phyloP scores from a whole-genome alignment of 1,140 invertebrate species.

The Bombus confusus region DNA sequence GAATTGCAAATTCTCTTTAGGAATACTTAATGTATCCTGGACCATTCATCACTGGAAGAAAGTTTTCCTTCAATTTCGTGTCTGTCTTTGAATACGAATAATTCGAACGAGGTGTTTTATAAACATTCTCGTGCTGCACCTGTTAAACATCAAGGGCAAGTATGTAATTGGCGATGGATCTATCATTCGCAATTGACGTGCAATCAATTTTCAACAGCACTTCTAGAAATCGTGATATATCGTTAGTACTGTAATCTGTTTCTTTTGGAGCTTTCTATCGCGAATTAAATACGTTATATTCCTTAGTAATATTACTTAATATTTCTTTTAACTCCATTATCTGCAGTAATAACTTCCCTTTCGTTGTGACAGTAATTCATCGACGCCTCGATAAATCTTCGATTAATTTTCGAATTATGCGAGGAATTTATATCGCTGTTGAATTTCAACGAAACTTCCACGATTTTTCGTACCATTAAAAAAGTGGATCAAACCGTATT shows the following conservation, averaged over 20 bases:
- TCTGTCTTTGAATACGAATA: not conserved
- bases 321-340: not conserved
- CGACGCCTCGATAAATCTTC: not conserved
- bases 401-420: not conserved
- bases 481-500: no score
- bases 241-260: not conserved
- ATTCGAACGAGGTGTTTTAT: not conserved
- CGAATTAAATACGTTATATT: not conserved
- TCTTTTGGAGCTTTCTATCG: not conserved
- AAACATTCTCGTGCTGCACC: not conserved
- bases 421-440: no score
- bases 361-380: not conserved
- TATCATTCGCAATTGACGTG: not conserved
- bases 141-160: not conserved
- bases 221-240: not conserved
- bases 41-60: constrained; percentile 26
- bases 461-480: not conserved
- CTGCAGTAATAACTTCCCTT: not conserved
- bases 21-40: not conserved
- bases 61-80: constrained; percentile 12
- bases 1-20: constrained; percentile 8
- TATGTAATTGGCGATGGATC: constrained; percentile 12
- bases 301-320: not conserved
- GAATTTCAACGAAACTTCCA: not conserved
- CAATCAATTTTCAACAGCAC: not conserved